phyloP scores from a whole-genome alignment of 2,888 invertebrate genomes.

The Salpingus planirostris region DNA sequence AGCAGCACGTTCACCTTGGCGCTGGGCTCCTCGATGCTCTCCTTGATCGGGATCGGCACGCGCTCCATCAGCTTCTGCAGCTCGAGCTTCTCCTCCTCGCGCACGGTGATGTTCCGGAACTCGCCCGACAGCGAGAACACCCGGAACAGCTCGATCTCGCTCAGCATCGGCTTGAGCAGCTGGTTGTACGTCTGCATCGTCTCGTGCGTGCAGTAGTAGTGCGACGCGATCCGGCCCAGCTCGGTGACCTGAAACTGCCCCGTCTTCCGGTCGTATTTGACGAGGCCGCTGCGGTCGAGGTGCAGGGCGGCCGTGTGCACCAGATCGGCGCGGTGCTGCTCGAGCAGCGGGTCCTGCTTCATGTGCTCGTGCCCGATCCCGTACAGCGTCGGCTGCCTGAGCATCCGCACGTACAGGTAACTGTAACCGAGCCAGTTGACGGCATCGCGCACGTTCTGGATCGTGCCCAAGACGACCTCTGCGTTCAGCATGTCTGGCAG shows the following conservation, averaged over 20 bases:
- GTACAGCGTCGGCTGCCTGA: constrained; percentile 81
- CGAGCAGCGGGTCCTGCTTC: constrained; percentile 76
- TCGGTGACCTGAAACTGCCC: constrained; percentile 77
- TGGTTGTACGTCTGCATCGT: constrained; percentile 97
- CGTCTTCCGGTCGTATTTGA: constrained; percentile 91
- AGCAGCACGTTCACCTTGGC: constrained; percentile 94
- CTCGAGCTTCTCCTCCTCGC: constrained; percentile 96
- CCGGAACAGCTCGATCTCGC: constrained; percentile 93
- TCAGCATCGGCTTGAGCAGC: constrained; percentile 88
- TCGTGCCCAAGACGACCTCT: constrained; percentile 92
- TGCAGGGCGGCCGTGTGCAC: constrained; percentile 89
- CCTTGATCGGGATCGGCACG: constrained; percentile 98
- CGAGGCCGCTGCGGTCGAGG: constrained; percentile 87
- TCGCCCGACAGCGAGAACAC: constrained; percentile 98
- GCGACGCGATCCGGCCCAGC: constrained; percentile 93
- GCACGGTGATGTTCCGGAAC: constrained; percentile 85
- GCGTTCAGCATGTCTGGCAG: constrained; percentile 97
- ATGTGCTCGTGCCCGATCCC: constrained; percentile 73
- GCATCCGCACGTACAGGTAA: constrained; percentile 93
- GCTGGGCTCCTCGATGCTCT: constrained; percentile 94
- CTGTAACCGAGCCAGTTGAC: constrained; percentile 94
- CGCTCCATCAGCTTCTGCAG: constrained; percentile 87
- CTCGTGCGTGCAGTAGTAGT: constrained; percentile 96
- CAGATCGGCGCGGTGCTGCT: constrained; percentile 87
- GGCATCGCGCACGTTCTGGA: constrained; percentile 79